Conservation (phyloP, 2,888 invertebrate genomes). For the Tuberolachnus salignus region DNA sequence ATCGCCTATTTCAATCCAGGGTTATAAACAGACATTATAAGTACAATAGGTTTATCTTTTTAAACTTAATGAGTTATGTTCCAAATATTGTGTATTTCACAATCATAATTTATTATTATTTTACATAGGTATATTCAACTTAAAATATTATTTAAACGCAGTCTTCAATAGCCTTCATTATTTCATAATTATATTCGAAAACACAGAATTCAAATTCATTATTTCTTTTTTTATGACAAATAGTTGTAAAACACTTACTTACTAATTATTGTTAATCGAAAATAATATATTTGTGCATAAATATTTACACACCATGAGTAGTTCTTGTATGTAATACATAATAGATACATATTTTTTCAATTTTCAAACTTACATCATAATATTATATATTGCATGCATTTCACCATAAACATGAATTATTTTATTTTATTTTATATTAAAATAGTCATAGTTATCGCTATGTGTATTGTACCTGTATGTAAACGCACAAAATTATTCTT, state of each 20-base stretch:
- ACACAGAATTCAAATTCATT: neutral
- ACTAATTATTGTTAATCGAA: neutral
- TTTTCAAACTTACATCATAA: neutral
- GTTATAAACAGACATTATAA: conserved; percentile 47
- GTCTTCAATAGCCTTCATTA: neutral
- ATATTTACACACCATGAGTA: neutral
- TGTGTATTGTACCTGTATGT: conserved; percentile 37
- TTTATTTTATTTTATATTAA: conserved; percentile 14
- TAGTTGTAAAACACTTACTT: neutral
- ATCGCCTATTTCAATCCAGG: conserved; percentile 50
- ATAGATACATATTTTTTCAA: neutral
- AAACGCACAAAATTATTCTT: conserved; percentile 34
- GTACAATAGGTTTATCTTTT: conserved; percentile 37
- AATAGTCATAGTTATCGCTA: conserved; percentile 7
- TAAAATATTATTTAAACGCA: neutral
- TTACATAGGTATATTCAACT: neutral
- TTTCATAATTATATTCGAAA: neutral
- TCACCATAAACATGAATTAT: neutral
- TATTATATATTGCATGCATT: neutral
- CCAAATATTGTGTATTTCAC: conserved; percentile 25
- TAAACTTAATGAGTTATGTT: conserved; percentile 15
- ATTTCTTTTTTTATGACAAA: neutral
- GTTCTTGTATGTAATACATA: conserved; percentile 1
- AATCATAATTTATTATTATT: conserved; percentile 1
- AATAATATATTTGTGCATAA: neutral